A percentile compares a stretch with the other conserved stretches of the same genome.
Conservation (phyloP, 2,797 vertebrate genomes). For the Coendou prehensilis region DNA sequence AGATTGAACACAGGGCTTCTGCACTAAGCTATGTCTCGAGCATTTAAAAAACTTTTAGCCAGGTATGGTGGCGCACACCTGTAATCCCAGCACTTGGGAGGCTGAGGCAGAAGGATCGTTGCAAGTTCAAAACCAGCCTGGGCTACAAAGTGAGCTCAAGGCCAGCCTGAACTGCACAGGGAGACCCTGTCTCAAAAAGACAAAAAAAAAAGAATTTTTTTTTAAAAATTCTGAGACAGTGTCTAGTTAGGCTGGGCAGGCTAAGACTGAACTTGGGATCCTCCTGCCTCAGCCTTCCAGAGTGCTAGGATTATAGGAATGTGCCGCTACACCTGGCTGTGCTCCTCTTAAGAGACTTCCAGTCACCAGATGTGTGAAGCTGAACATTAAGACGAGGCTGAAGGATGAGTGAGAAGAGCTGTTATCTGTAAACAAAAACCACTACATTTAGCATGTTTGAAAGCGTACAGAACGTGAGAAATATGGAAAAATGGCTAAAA, state of each 20-base stretch:
- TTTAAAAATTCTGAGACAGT: neutral
- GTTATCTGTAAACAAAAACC: neutral
- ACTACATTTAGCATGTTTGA: neutral
- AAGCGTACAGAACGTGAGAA: neutral
- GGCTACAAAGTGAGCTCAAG: too few relatives aligned
- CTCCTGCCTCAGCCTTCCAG: neutral
- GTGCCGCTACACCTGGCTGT: neutral
- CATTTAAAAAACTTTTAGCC: neutral
- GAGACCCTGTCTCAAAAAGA: too few relatives aligned
- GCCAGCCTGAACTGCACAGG: too few relatives aligned
- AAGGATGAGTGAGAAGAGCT: slow-evolving; percentile 4
- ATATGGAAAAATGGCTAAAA: neutral
- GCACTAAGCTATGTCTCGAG: neutral
- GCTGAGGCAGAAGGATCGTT: too few relatives aligned
- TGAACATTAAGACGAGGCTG: neutral
- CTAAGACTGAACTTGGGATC: neutral
- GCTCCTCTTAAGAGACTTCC: neutral
- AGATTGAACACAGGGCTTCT: neutral
- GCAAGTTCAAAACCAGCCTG: too few relatives aligned
- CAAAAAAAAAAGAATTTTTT: too few relatives aligned
- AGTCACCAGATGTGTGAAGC: neutral
- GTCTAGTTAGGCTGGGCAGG: neutral
- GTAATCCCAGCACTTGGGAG: too few relatives aligned
- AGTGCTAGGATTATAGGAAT: neutral
- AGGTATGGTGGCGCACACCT: too few relatives aligned